Evolutionary conservation across 2,113 vertebrate genomes (phyloP), one percentile per base, ranked within the genome.

Genomic region (Turdus rufiventris): DNA sequence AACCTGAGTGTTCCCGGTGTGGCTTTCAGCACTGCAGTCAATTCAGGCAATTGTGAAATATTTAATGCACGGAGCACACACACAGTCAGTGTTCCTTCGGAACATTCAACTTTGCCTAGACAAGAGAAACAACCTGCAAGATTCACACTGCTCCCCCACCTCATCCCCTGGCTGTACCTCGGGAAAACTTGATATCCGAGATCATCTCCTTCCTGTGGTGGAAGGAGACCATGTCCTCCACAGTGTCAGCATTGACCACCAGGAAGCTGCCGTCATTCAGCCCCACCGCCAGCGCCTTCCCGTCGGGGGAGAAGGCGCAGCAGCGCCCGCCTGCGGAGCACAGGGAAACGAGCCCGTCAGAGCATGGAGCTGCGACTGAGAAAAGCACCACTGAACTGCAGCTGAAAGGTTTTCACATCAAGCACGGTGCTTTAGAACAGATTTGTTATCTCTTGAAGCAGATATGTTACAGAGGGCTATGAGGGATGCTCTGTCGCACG

Each of bases 221-320:
- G 92, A 99, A 99, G 63, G 99, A 99, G 83, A 99, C 99, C 99
- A 99, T 99, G 97, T 99, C 99, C 97, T 99, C 99, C 91, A 99
- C 98, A 3, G 99, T 99, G 95, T 99, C 99, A 2, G 99, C 99
- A 21, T 99, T 99, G 62, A 99, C 99, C 62, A 99, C 99, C 95
- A 99, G 97, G 95, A 99, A 99, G 91, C 99, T 99, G 67, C 99
- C 99, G 23, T 99, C 99, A 5, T 99, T 99, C 92, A 99, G 88
- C 20, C 99, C 99, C 7, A 99, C 99, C 0, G 99, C 99, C 96
- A 99, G 98, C 89, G 98, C 99, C 93, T 99, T 99, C 34, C 99
- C 99, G 13, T 99, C 99, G 2, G 99, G 99, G 80, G 99, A 99
- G 95, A 99, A 99, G 96, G 99, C 98, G 89, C 99, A 99, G 97